Evolutionary conservation across 2,888 invertebrate genomes (phyloP).

Genomic region (Autographa gamma): DNA sequence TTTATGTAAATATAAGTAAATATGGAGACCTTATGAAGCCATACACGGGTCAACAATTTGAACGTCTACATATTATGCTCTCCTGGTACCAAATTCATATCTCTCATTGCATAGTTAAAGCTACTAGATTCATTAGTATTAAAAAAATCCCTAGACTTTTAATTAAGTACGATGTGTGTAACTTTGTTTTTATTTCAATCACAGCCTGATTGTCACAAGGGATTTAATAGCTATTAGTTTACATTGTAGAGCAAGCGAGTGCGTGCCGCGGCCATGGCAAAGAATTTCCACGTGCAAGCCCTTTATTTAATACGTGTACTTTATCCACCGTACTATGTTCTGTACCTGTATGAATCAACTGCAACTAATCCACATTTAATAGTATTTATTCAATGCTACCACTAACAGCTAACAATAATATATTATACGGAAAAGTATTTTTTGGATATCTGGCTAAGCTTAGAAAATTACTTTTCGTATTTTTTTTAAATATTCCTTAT

Average conservation of each 20-base stretch:
- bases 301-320: background rate
- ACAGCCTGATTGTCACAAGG: background rate
- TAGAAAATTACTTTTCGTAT: too few species aligned
- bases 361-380: background rate
- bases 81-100: background rate
- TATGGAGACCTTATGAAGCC: background rate
- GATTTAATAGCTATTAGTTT: conserved; percentile 2
- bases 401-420: too few species aligned
- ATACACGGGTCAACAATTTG: background rate
- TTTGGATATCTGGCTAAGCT: too few species aligned
- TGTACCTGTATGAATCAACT: too few species aligned
- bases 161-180: too few species aligned
- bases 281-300: background rate
- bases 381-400: too few species aligned
- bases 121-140: background rate
- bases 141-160: too few species aligned
- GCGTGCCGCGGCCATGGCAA: background rate
- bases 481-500: too few species aligned
- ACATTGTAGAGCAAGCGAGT: background rate
- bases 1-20: background rate
- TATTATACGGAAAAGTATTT: too few species aligned
- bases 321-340: background rate
- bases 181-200: background rate
- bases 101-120: background rate
- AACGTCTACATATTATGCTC: background rate